Evolutionary conservation across 2,797 vertebrate genomes (phyloP), one percentile per base, ranked within the genome.

Genomic region (Siniperca scherzeri): DNA sequence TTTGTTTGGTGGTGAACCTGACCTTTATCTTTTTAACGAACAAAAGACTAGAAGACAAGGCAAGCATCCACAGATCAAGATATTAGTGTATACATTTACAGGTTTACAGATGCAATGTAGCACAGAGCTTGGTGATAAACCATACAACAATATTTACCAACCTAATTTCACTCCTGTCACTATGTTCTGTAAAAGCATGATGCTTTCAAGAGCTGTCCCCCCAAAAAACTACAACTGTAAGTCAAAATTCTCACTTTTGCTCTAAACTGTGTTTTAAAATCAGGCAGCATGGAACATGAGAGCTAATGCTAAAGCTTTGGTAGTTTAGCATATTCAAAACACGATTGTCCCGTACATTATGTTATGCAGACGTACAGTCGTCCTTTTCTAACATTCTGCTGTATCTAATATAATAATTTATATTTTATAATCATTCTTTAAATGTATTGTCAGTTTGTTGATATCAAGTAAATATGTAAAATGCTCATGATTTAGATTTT

Each of bases 1-100:
- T 89, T 83, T 91, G 90, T 88, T 85, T 25, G 61, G 40, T 74
- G 17, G 70, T 77, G 76, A 85, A 89, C 82, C 78, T 70, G 70
- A 82, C 71, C 46, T 82, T 87, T 87, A 77, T 81, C 42, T 82
- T 82, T 78, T 80, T 72, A 75, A 61, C 61, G 7, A 83, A 88
- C 80, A 87, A 90, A 91, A 85, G 74, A 79, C 44, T 13, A 70
- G 38, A n/a, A 83, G 48, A 80, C 50, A 30, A 82, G 70, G 74
- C 64, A 77, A 70, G 73, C 85, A 73, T 14, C 30, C 30, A 70
- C 69, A 70, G 76, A 85, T 89, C 38, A 59, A 74, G 36, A 72
- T 56, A 70, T 38, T 42, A 50, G 60, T 59, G 67, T 22, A 17
- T 22, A 42, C 40, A 65, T 25, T 27, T 13, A 60, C 56, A 33